These are phyloP conservation scores for Prostheceraeus crozeri DNA, from an alignment of 2,888 invertebrate genomes.

Conservation along the genomic window DNA sequence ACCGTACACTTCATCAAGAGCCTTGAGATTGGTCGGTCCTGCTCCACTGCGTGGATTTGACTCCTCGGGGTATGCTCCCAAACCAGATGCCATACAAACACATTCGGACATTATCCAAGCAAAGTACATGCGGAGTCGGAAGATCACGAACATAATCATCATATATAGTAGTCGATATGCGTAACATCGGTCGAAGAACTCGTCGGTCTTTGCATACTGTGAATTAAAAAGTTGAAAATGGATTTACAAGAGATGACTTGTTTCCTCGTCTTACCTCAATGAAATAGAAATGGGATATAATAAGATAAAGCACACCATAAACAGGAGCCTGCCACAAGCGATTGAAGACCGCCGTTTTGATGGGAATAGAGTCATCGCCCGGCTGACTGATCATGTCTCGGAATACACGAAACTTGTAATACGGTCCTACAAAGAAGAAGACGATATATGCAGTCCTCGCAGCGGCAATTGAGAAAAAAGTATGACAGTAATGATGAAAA, in stretches of 20 bases:
- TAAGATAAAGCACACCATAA: conserved; percentile 45
- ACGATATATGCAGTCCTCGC: conserved; percentile 37
- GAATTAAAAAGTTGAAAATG: too few species aligned
- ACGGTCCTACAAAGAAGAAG: conserved; percentile 69
- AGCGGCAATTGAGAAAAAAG: too few species aligned
- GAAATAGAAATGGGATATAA: conserved; percentile 43
- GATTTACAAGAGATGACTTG: conserved; percentile 7
- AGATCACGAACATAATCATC: conserved; percentile 75
- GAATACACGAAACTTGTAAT: conserved; percentile 79
- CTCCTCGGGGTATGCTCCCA: conserved; percentile 78
- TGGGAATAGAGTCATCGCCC: conserved; percentile 1
- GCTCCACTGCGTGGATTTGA: conserved; percentile 68
- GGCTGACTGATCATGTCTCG: conserved; percentile 63
- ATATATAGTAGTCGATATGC: conserved; percentile 75
- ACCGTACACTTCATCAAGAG: conserved; percentile 48
- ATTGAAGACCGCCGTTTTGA: background rate
- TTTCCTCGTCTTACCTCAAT: conserved; percentile 30
- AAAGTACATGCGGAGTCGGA: conserved; percentile 79
- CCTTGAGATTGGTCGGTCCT: conserved; percentile 66
- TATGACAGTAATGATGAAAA: too few species aligned
- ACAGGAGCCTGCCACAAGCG: conserved; percentile 43
- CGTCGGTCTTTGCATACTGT: conserved; percentile 72
- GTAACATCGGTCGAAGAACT: conserved; percentile 68
- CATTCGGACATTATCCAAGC: conserved; percentile 83
- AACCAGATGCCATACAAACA: conserved; percentile 79